These are phyloP conservation scores for Diplolepis rosae DNA, from an alignment of 2,888 invertebrate genomes.

Conservation along the genomic window DNA sequence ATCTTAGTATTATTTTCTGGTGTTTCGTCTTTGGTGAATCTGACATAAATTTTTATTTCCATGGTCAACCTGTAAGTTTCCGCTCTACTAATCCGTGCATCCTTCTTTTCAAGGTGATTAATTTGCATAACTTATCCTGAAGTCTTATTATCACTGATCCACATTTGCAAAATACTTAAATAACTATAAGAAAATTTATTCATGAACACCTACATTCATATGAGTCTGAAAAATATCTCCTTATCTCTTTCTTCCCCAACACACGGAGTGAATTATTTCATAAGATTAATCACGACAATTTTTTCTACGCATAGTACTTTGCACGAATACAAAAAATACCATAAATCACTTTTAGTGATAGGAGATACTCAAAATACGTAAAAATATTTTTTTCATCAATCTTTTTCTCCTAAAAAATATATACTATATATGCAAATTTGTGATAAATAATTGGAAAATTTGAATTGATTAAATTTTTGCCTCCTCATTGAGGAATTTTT, in stretches of 20 bases:
- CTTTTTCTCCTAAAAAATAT: too few relatives aligned
- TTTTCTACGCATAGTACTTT: background rate
- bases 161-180: background rate
- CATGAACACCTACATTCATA: background rate
- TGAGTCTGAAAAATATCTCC: background rate
- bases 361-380: background rate
- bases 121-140: background rate
- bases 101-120: conserved; percentile 10
- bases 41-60: too few relatives aligned
- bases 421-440: too few relatives aligned
- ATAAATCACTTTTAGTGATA: conserved; percentile 1
- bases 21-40: too few relatives aligned
- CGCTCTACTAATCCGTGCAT: conserved; percentile 11
- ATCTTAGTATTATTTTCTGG: too few relatives aligned
- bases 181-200: background rate
- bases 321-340: conserved; percentile 15
- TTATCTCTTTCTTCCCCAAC: background rate
- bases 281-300: conserved; percentile 5
- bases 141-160: background rate
- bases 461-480: too few relatives aligned
- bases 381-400: background rate
- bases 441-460: too few relatives aligned
- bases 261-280: conserved; percentile 16
- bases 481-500: too few relatives aligned
- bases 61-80: conserved; percentile 13